Evolutionary conservation across 1,140 invertebrate species (phyloP), one percentile per base, ranked within the genome.

Genomic region (Anastatus disparis): DNA sequence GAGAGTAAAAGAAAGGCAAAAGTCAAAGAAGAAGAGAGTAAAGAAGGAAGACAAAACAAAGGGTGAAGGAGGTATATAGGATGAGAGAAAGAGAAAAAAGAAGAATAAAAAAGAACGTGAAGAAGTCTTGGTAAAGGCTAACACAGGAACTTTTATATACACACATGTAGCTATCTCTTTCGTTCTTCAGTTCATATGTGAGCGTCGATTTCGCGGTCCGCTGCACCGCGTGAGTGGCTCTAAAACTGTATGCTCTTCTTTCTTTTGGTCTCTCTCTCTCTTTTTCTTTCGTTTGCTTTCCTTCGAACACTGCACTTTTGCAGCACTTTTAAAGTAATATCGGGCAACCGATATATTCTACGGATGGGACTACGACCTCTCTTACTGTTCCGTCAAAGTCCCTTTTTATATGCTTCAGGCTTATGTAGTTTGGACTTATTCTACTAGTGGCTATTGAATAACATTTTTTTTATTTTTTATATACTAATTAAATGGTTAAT

Each of bases 181-280:
- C 75, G 77, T 79, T 80, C 76, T n/a, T 29, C 77, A 77, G 78
- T 84, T 84, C 84, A 85, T 82, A 86, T 86, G 83, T 86, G 84
- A 84, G 83, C 82, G 80, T 84, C 83, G 84, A 86, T 86, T 86
- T 86, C 83, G 81, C 82, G 84, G 80, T 85, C 78, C 78, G 83
- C 81, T 86, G 84, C 79, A 72, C 79, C 80, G 77, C 78, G 81
- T 86, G 84, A 86, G 83, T 84, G 83, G 79, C n/a, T n/a, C n/a
- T n/a, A n/a, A n/a, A n/a, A n/a, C n/a, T n/a, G n/a, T n/a, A n/a
- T n/a, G n/a, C n/a, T n/a, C n/a, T n/a, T n/a, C n/a, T n/a, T n/a
- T n/a, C n/a, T n/a, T n/a, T n/a, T n/a, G n/a, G n/a, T n/a, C n/a
- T n/a, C n/a, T n/a, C n/a, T n/a, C n/a, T n/a, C n/a, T n/a, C n/a